Evolutionary conservation across 2,888 invertebrate genomes (phyloP), one percentile per base, ranked within the genome.

Genomic region (Stenodera caucasica): DNA sequence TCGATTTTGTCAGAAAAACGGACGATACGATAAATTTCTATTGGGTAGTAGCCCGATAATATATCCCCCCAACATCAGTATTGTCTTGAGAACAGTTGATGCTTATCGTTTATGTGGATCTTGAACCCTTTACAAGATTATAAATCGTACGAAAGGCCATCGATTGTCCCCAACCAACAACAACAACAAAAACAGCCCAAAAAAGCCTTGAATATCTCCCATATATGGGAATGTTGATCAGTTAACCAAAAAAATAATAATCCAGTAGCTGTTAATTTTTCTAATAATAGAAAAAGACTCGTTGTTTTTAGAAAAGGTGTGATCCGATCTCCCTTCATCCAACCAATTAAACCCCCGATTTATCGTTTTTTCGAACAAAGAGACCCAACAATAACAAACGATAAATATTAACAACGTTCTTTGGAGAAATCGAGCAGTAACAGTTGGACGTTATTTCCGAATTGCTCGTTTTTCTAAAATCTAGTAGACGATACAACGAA

Each of bases 391-490:
- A 18, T 18, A 45, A 45, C 45, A 45, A 45, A 45, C 45, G 4
- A 45, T 45, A 45, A 45, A 45, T 45, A 45, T 45, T 23, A 45
- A 45, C 45, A 30, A 30, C 30, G 7, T 9, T 30, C 3, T 30
- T 9, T 8, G 9, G 3, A 1, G 1, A 30, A 30, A 9, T 30
- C 30, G 1, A 30, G 61, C 64, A 68, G 71, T 70, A 70, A 70
- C 71, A 66, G 72, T 71, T 67, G 67, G 30, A n/a, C 70, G 70
- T 72, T 74, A 71, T 74, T 73, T 68, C 71, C 68, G 69, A 69
- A 5, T 45, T 9, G 6, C 18, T 45, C 12, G n/a, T n/a, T n/a
- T n/a, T n/a, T n/a, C 11, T 18, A 40, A 12, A 45, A 66, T 66
- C 61, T 61, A 5, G 64, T 71, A 73, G 73, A 74, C 74, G 70